Evolutionary conservation across 2,113 vertebrate genomes (phyloP), one percentile per base, ranked within the genome.

Genomic region (Gymnorhina tibicen): DNA sequence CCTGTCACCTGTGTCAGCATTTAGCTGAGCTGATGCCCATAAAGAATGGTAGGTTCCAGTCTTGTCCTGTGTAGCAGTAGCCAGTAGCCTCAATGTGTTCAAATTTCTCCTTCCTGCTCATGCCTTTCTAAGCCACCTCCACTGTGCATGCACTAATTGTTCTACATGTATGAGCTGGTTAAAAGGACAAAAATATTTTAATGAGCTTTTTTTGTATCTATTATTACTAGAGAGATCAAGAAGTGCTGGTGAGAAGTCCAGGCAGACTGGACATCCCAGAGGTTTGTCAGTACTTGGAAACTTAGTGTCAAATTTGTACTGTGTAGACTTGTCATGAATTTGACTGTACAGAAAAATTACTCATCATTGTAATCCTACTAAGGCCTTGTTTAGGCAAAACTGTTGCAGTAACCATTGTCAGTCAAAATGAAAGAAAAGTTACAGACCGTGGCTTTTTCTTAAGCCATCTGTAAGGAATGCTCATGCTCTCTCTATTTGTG

Each of bases 341-440:
- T 64, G 12, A 26, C 46, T 62, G 24, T 64, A 70, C 6, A 28
- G 84, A 67, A 66, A 15, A 58, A 17, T 24, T 64, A 35, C 53
- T 42, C 0, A 5, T 70, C 6, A 3, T 37, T 23, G 0, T 86
- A 53, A 60, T 66, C 14, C 14, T 70, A 6, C 17, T 53, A 2
- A 79, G 46, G 32, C 46, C 33, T 52, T 66, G 11, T 79, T 76
- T 33, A 53, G 47, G 60, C 39, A 78, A 33, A 62, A 26, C 12
- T 69, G 7, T 66, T 60, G 19, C 26, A 85, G 16, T 66, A 83
- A 27, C 9, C 7, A 1, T 42, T 80, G 49, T 64, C 23, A 24
- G 13, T 67, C 27, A 79, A 72, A 90, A 60, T 41, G 5, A 17
- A 66, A 27, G 72, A 11, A 15, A 56, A 52, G 8, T 35, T 60